Evolutionary conservation across 2,113 vertebrate species (phyloP).

Genomic region (Equus przewalskii): DNA sequence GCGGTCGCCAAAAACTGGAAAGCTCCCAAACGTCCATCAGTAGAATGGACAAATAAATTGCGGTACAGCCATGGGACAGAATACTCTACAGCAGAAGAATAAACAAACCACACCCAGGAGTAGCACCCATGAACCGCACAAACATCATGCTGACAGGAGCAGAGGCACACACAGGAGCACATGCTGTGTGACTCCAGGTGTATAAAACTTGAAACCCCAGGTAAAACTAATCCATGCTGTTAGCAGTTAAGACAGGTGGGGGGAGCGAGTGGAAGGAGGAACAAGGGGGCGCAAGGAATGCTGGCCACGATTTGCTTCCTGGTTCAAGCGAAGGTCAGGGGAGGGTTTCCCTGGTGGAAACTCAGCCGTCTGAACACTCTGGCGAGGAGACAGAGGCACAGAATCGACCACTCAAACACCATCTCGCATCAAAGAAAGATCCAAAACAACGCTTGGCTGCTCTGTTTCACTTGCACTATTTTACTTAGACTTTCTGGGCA

Average conservation of each 20-base stretch:
- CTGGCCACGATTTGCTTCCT: fast-evolving
- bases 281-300: fast-evolving
- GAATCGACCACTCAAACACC: not conserved
- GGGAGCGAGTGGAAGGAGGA: not conserved
- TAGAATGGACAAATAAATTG: fast-evolving
- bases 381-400: not conserved
- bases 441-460: fast-evolving
- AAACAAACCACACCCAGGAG: fast-evolving
- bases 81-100: not conserved
- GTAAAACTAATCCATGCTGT: no score
- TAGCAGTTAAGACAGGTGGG: not conserved
- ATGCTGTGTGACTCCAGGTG: fast-evolving
- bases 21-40: not conserved
- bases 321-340: not conserved
- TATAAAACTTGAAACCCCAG: fast-evolving
- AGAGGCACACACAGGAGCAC: fast-evolving
- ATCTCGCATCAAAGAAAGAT: not conserved
- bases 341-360: no score
- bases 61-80: fast-evolving
- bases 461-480: fast-evolving
- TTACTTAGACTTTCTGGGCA: no score
- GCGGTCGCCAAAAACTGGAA: fast-evolving
- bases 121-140: fast-evolving
- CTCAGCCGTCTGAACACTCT: not conserved
- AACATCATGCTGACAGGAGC: fast-evolving